These are phyloP conservation scores for Mamestra configurata DNA, from an alignment of 1,140 invertebrate species.

Conservation along the genomic window DNA sequence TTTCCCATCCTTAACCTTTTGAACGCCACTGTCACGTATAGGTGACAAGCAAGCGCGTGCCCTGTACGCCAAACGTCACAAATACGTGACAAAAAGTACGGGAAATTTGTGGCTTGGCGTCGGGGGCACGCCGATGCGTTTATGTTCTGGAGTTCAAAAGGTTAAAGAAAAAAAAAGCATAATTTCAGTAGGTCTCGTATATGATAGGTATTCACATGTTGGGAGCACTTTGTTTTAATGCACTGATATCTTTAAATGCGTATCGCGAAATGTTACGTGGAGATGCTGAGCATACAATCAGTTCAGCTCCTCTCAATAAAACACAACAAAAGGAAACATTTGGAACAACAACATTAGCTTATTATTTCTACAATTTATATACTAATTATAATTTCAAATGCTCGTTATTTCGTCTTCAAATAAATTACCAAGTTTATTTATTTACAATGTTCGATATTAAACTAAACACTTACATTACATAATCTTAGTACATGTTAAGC, in stretches of 20 bases:
- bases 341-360: constrained; percentile 35
- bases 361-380: constrained; percentile 26
- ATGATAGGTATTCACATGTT: background rate
- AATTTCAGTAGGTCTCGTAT: background rate
- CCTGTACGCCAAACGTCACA: too few relatives aligned
- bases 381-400: constrained; percentile 42
- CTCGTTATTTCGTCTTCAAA: constrained; percentile 58
- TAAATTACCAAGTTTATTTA: constrained; percentile 72
- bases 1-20: too few relatives aligned
- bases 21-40: too few relatives aligned
- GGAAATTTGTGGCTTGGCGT: too few relatives aligned
- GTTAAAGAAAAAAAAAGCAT: too few relatives aligned
- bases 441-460: constrained; percentile 67
- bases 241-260: constrained; percentile 44
- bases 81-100: too few relatives aligned
- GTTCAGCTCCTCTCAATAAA: background rate
- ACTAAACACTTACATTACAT: constrained; percentile 67
- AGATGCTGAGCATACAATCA: background rate
- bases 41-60: too few relatives aligned
- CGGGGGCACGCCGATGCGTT: too few relatives aligned
- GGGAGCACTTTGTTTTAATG: background rate
- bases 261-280: background rate
- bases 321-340: constrained; percentile 34
- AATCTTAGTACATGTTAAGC: constrained; percentile 81
- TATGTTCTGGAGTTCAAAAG: too few relatives aligned